These are phyloP conservation scores for Chionoecetes opilio DNA, from an alignment of 1,140 invertebrate genomes.

Conservation along the genomic window DNA sequence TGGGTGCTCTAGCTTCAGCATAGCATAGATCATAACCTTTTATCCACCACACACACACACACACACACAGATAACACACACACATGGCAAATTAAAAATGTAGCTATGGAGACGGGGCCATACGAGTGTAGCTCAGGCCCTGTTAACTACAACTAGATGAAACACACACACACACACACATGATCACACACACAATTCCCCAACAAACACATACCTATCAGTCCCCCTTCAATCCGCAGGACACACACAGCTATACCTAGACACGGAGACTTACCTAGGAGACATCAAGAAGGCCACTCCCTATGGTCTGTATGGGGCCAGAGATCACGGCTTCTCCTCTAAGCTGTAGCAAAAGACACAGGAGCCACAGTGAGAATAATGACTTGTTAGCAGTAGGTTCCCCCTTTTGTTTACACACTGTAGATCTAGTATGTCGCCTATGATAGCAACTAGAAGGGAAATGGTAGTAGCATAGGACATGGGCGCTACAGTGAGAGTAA, in stretches of 20 bases:
- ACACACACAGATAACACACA: not conserved
- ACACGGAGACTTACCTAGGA: constrained; percentile 10
- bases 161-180: not conserved
- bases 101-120: no score
- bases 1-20: no score
- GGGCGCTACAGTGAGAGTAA: no score
- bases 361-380: no score
- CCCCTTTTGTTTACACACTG: no score
- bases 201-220: not conserved
- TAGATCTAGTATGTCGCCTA: no score
- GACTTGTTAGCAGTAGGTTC: no score
- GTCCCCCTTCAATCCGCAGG: not conserved
- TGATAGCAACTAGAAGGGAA: no score
- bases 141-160: no score
- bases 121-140: no score
- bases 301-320: constrained; percentile 38
- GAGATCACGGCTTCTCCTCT: not conserved
- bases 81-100: no score
- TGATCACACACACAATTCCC: not conserved
- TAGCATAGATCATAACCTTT: not conserved
- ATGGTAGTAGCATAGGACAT: no score
- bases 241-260: not conserved
- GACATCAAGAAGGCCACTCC: not conserved
- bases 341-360: not conserved
- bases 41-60: not conserved